Evolutionary conservation across 2,888 invertebrate genomes (phyloP).

Genomic region (Nomada goodeniana): DNA sequence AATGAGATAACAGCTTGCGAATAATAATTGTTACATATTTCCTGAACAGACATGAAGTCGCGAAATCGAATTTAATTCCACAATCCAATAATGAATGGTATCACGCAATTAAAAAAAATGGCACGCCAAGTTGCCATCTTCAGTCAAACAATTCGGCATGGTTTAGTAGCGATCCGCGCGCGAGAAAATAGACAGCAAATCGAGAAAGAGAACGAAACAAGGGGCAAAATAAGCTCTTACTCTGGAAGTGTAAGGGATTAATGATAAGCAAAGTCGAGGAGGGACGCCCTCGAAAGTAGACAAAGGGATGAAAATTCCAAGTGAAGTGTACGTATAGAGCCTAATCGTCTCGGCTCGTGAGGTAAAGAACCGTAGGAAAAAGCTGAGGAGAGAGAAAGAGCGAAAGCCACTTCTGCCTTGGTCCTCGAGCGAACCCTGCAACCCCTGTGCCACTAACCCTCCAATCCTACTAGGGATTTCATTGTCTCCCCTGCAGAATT

Average conservation of each 20-base stretch:
- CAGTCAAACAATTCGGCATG: neutral
- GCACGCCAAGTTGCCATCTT: neutral
- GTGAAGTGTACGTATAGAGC: slow-evolving; percentile 58
- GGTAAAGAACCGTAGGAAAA: slow-evolving; percentile 62
- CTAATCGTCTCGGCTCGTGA: slow-evolving; percentile 67
- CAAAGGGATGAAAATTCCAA: slow-evolving; percentile 67
- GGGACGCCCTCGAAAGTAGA: slow-evolving; percentile 52
- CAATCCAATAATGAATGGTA: too few relatives aligned
- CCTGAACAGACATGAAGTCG: too few relatives aligned
- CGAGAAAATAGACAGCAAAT: slow-evolving; percentile 30
- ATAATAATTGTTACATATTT: too few relatives aligned
- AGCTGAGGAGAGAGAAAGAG: slow-evolving; percentile 40
- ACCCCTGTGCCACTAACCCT: slow-evolving; percentile 66
- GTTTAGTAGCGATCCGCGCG: neutral
- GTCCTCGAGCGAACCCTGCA: slow-evolving; percentile 54
- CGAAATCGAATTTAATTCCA: neutral
- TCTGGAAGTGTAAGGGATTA: slow-evolving; percentile 68
- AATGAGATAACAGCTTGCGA: too few relatives aligned
- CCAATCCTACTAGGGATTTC: slow-evolving; percentile 71
- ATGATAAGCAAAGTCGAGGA: slow-evolving; percentile 65
- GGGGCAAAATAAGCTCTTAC: slow-evolving; percentile 59
- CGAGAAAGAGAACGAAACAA: slow-evolving; percentile 19
- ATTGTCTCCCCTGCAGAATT: slow-evolving; percentile 69
- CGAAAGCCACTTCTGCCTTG: slow-evolving; percentile 59
- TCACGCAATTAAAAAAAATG: too few relatives aligned